Conservation (phyloP, 2,797 vertebrate species). For the Petrocephalus sullivani region DNA sequence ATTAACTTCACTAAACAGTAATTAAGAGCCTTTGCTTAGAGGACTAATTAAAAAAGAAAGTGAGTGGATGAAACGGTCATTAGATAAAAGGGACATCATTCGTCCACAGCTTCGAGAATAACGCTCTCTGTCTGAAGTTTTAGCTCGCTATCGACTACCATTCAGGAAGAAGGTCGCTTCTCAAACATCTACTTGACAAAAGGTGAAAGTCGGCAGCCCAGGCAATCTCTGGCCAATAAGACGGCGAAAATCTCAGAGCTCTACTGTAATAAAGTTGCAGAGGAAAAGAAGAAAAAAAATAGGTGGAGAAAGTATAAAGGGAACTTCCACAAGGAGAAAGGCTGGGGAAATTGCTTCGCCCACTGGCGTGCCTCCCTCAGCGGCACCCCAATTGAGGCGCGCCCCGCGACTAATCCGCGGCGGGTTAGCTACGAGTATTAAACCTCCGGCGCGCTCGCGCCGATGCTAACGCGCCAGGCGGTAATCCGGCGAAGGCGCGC, state of each 20-base stretch:
- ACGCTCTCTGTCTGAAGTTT: constrained; percentile 50
- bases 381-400: constrained; percentile 2
- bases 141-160: constrained; percentile 81
- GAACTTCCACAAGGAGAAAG: constrained; percentile 85
- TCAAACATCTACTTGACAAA: constrained; percentile 81
- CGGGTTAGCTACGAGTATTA: constrained; percentile 12
- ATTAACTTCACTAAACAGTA: constrained; percentile 65
- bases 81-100: constrained; percentile 59
- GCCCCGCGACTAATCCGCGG: background rate
- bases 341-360: constrained; percentile 70
- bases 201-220: constrained; percentile 96
- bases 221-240: constrained; percentile 95
- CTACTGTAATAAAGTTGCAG: constrained; percentile 95
- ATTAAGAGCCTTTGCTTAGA: constrained; percentile 66
- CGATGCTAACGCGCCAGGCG: background rate
- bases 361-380: constrained; percentile 54
- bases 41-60: constrained; percentile 69
- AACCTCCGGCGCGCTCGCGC: background rate
- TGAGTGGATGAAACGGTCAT: constrained; percentile 47
- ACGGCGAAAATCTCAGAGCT: constrained; percentile 93
- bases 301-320: constrained; percentile 77
- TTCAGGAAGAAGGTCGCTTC: constrained; percentile 86
- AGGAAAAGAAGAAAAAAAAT: constrained; percentile 85
- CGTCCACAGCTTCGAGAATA: constrained; percentile 49
- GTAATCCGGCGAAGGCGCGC: background rate